Base-by-base conservation (phyloP, 2,797 vertebrate genomes). In the Sebastes elongatus region DNA sequence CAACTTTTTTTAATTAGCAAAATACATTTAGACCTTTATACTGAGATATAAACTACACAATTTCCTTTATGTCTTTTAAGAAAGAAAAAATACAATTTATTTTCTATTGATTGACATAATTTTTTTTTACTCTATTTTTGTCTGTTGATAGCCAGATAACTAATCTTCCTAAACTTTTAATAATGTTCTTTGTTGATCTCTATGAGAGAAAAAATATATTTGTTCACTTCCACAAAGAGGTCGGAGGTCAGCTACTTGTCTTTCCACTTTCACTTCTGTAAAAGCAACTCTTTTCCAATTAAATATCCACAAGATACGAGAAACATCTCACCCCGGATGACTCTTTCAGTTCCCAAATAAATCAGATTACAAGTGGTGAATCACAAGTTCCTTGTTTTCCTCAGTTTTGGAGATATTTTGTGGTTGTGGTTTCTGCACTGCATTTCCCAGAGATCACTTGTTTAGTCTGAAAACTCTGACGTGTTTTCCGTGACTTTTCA, bases 341-440 rank as follows among this genome's bases (percentile, higher is more conserved):
- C 1, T 10, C 57, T 82, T 86, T 82, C 56, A 22, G 35, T 84
- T 87, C 63, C 74, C 2, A 30, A 30, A 81, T 46, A 3, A 20
- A 62, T 59, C 22, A 27, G 7, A 46, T 18, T 55, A 0, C 57
- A 49, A 18, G 20, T 57, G 1, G 22, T 57, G 3, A 72, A 81
- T 63, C 64, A 56, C 38, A n/a, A 20, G 1, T 85, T 85, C 80
- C 53, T 49, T 7, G 0, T 80, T 7, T 49, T 7, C 46, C 46
- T 49, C 46, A 18, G 46, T 7, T 9, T 55, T 23, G 22, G 5
- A 9, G 18, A 30, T 42, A 14, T 22, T 22, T 2, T 27, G 52
- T 52, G 33, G 13, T 20, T 2, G 18, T 14, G 14, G 42, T 28
- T 28, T 23, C 46, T 38, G 49, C 11, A 16, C 27, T 33, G 6